phyloP scores from a whole-genome alignment of 2,113 vertebrate species.

The Oxyruncus cristatus region DNA sequence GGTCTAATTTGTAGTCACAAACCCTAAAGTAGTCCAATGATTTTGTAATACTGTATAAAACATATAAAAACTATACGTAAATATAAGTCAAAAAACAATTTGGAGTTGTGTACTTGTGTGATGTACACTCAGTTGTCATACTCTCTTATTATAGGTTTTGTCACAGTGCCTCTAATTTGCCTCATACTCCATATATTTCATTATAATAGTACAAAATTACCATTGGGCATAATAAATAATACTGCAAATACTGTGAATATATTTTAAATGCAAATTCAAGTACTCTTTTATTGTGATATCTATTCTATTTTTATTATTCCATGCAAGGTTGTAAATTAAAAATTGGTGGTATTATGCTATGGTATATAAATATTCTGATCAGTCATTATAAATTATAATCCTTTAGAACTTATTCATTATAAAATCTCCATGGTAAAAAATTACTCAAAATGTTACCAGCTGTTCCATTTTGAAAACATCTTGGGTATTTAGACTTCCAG shows the following conservation, averaged over 20 bases:
- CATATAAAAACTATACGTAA: neutral
- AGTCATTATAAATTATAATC: neutral
- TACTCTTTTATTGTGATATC: neutral
- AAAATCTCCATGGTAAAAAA: neutral
- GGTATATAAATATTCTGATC: neutral
- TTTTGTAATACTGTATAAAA: neutral
- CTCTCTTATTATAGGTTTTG: neutral
- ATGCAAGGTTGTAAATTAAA: neutral
- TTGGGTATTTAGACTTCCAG: neutral
- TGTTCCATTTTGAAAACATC: neutral
- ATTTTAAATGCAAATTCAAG: neutral
- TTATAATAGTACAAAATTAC: neutral
- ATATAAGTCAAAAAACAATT: neutral
- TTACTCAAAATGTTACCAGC: neutral
- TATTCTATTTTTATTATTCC: neutral
- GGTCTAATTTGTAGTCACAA: neutral
- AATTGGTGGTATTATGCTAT: neutral
- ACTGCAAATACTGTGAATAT: neutral
- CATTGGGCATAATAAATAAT: neutral
- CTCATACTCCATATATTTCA: neutral
- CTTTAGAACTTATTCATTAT: neutral
- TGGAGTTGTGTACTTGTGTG: neutral
- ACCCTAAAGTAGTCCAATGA: neutral
- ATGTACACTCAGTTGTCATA: neutral
- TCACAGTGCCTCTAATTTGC: neutral